Evolutionary conservation across 2,888 invertebrate species (phyloP).

Genomic region (Laothoe populi): DNA sequence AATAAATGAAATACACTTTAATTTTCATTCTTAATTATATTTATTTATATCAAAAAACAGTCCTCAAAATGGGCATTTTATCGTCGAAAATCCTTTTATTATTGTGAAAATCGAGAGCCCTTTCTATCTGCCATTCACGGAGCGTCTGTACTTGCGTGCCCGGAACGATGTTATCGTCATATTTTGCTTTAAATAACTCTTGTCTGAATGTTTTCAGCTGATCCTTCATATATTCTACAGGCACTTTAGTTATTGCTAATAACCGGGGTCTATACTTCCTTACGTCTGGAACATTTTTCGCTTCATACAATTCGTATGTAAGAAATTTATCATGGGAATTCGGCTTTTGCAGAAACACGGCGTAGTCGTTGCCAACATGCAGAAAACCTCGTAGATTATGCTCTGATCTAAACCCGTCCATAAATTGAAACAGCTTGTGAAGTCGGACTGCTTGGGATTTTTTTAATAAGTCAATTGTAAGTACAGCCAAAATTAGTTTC

Average conservation of each 20-base stretch:
- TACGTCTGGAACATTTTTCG: constrained; percentile 56
- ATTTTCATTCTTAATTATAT: not conserved
- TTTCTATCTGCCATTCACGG: constrained; percentile 74
- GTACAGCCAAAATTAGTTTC: constrained; percentile 5
- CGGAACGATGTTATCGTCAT: constrained; percentile 62
- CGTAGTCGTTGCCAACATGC: constrained; percentile 70
- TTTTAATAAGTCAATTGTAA: not conserved
- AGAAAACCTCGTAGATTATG: constrained; percentile 63
- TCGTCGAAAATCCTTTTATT: constrained; percentile 43
- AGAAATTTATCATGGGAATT: constrained; percentile 64
- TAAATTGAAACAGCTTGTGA: constrained; percentile 65
- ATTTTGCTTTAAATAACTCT: constrained; percentile 66
- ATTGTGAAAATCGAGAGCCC: constrained; percentile 47
- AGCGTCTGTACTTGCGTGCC: constrained; percentile 68
- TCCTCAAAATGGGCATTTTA: constrained; percentile 53
- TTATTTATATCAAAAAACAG: constrained; percentile 42
- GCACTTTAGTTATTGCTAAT: constrained; percentile 68
- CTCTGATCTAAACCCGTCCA: constrained; percentile 69
- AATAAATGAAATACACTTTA: not conserved
- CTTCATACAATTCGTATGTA: constrained; percentile 70
- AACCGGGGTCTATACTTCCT: constrained; percentile 57
- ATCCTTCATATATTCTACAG: constrained; percentile 65
- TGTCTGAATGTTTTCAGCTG: constrained; percentile 60
- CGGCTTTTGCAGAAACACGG: constrained; percentile 63
- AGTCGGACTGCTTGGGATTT: constrained; percentile 55